Evolutionary conservation across 1,140 invertebrate species (phyloP).

Genomic region (Nebria ingens): DNA sequence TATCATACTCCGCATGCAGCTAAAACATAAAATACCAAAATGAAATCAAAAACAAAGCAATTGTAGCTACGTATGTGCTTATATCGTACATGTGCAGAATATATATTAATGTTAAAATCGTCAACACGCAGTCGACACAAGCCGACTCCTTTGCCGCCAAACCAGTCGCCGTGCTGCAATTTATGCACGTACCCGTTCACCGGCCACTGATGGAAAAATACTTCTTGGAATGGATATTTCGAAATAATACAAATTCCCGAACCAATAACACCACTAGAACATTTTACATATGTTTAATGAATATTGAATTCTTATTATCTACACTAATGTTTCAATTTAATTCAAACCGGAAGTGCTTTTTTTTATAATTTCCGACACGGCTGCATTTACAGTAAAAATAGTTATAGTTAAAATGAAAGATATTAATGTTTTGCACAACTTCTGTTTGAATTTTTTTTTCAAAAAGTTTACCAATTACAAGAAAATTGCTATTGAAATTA

Average conservation of each 20-base stretch:
- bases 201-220: conserved; percentile 83
- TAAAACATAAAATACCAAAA: conserved; percentile 40
- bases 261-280: conserved; percentile 75
- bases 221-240: conserved; percentile 74
- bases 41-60: too few relatives aligned
- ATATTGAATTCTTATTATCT: conserved; percentile 14
- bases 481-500: too few relatives aligned
- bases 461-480: too few relatives aligned
- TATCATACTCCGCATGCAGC: conserved; percentile 93
- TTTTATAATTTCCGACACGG: conserved; percentile 9
- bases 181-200: conserved; percentile 97
- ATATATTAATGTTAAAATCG: conserved; percentile 68
- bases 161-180: conserved; percentile 95
- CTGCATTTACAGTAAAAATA: too few relatives aligned
- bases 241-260: conserved; percentile 89
- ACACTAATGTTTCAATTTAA: conserved; percentile 16
- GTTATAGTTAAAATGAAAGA: too few relatives aligned
- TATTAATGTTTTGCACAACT: too few relatives aligned
- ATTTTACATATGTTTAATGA: conserved; percentile 9
- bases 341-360: background rate
- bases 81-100: conserved; percentile 79
- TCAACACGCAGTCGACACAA: conserved; percentile 60
- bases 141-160: conserved; percentile 92
- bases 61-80: too few relatives aligned
- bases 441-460: too few relatives aligned